phyloP scores from a whole-genome alignment of 2,888 invertebrate genomes.

The Camptogramma bilineatum region DNA sequence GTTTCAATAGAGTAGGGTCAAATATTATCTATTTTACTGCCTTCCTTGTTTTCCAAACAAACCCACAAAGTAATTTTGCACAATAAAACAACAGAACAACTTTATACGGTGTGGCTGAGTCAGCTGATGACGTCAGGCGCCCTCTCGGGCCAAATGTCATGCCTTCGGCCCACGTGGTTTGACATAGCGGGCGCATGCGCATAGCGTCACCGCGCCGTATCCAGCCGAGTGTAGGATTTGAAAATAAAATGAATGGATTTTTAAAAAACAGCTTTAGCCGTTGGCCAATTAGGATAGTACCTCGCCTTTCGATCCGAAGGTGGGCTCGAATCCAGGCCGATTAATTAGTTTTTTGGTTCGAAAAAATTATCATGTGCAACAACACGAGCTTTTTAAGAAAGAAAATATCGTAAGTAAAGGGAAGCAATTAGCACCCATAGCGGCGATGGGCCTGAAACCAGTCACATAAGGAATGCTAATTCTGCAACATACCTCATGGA shows the following conservation, averaged over 20 bases:
- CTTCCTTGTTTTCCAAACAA: slow-evolving; percentile 26
- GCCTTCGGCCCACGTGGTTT: slow-evolving; percentile 70
- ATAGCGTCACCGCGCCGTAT: slow-evolving; percentile 52
- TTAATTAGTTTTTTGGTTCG: too few relatives aligned
- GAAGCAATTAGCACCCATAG: too few relatives aligned
- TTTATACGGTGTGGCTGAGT: slow-evolving; percentile 54
- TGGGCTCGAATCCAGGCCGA: too few relatives aligned
- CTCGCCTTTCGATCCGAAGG: too few relatives aligned
- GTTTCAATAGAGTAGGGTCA: slow-evolving; percentile 4
- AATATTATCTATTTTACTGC: slow-evolving; percentile 17
- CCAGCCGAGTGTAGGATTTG: slow-evolving; percentile 61
- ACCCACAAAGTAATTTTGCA: slow-evolving; percentile 22
- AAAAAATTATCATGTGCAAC: too few relatives aligned
- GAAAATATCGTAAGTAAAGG: too few relatives aligned
- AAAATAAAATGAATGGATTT: slow-evolving; percentile 47
- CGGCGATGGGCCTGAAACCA: too few relatives aligned
- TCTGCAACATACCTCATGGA: too few relatives aligned
- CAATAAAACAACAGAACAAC: slow-evolving; percentile 26
- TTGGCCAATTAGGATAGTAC: neutral
- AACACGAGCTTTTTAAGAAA: too few relatives aligned
- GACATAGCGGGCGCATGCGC: slow-evolving; percentile 43
- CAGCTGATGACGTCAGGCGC: slow-evolving; percentile 69
- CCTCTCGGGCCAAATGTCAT: slow-evolving; percentile 75
- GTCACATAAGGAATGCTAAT: too few relatives aligned
- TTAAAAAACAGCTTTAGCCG: neutral